These are phyloP conservation scores for Balaenoptera acutorostrata DNA, from an alignment of 2,113 vertebrate species.

Conservation along the genomic window DNA sequence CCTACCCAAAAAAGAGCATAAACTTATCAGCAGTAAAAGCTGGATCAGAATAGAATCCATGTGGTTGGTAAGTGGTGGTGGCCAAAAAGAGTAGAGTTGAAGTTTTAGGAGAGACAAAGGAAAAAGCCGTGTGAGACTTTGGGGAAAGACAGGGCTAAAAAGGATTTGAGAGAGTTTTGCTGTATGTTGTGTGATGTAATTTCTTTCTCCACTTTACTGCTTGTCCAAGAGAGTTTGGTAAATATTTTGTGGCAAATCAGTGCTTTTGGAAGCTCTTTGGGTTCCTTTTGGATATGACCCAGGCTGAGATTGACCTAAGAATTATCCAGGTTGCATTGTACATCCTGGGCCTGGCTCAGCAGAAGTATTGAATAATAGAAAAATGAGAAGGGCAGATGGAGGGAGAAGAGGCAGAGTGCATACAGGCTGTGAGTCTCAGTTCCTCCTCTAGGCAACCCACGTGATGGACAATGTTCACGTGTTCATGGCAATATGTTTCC, in stretches of 20 bases:
- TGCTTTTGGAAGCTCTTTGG: neutral
- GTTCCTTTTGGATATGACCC: neutral
- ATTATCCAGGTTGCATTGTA: neutral
- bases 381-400: neutral
- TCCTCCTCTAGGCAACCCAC: neutral
- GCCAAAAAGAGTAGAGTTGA: neutral
- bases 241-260: neutral
- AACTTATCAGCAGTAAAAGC: neutral
- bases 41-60: neutral
- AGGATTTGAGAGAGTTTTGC: neutral
- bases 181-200: neutral
- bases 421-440: neutral
- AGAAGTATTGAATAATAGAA: neutral
- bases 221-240: neutral
- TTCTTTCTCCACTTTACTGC: neutral
- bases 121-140: neutral
- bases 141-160: neutral
- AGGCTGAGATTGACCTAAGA: neutral
- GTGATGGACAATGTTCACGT: neutral
- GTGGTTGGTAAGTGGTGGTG: too few species aligned
- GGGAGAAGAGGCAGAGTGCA: too few species aligned
- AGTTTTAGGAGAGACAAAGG: neutral
- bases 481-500: neutral
- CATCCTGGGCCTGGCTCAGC: neutral
- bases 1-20: neutral